Base-by-base conservation (phyloP, 2,888 invertebrate genomes). In the Yponomeuta sedellus region DNA sequence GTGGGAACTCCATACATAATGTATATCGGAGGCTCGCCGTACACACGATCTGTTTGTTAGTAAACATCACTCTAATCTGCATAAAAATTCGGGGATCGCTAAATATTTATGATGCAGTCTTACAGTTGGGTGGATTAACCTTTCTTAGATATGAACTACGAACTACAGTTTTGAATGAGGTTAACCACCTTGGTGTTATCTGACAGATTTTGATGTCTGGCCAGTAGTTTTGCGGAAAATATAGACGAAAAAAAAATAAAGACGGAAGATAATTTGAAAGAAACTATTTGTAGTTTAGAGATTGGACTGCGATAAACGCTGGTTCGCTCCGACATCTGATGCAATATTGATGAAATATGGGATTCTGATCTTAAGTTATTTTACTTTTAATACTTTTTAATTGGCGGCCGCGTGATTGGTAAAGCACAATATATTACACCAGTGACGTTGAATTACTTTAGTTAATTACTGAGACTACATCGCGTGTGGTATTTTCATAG, bases 401-500 rank as follows among this genome's bases (percentile, higher is more conserved):
- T 64, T 28, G 61, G 20, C 25, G 40, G 25, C 39, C 61, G 20
- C 19, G 44, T 63, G 22, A 44, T 63, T 63, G 44, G 44, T n/a
- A 20, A 44, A 44, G 20, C 19, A 40, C 12, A 63, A 52, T 34
- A 20, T 63, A 63, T 40, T 22, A 63, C 11, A 10, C 59, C 12
- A 39, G 10, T 19, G 34, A 28, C 34, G 34, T 65, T 19, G 65
- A 65, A 59, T 25, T 44, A 28, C 59, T 65, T 65, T 19, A 1
- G 63, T 44, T 63, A 63, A 63, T 44, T 63, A 20, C 5, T 25
- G 40, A 61, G 66, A 65, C 44, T 52, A 34, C 66, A 66, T 67
- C 66, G 67, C 65, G n/a, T 44, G 44, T 56, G 65, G 52, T 39
- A 66, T 65, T 67, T 66, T 67, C 8, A 28, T 34, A 2, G 8